Evolutionary conservation across 2,888 invertebrate genomes (phyloP), one percentile per base, ranked within the genome.

Genomic region (Drosophila prolongata): DNA sequence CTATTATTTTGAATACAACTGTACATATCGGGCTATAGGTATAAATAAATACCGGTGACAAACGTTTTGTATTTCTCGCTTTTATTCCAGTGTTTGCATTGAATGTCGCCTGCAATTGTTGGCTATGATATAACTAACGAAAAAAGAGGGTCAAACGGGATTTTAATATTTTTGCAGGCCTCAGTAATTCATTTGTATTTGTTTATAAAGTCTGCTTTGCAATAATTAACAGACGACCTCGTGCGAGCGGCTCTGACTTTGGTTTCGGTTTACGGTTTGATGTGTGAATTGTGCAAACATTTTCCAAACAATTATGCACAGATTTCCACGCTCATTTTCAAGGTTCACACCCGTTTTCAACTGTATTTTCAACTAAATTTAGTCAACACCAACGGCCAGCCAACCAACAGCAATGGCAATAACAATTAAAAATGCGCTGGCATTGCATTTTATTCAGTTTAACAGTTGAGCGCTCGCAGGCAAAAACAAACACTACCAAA

Each of bases 231-330:
- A 74, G 57, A 37, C 61, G 55, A 66, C 66, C 66, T 67, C 66
- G 55, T 35, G 59, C 53, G 43, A 66, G 55, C 66, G 14, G 40
- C 19, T 16, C 19, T 16, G 34, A 19, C 35, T 66, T 27, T 40
- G 19, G 46, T 42, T 35, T 64, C 37, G 40, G 53, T 11, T 66
- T 62, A n/a, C 27, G 35, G 27, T 27, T 65, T 72, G 46, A 46
- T 69, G 71, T 62, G 55, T 43, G 70, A 68, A 71, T 62, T 75
- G 53, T 73, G 65, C 62, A 76, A 61, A 61, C 65, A 53, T 83
- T 84, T 74, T 81, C 65, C 75, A 78, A 67, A 66, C 77, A 76
- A 78, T 80, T 78, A 69, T 76, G 68, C 72, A 70, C 80, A 67
- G 59, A 61, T 64, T 65, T 64, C 55, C 68, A 53, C 54, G 62